A percentile compares a stretch with the other conserved stretches of the same genome.
phyloP scores from a whole-genome alignment of 2,888 invertebrate genomes.

The Pharmacophagus antenor region DNA sequence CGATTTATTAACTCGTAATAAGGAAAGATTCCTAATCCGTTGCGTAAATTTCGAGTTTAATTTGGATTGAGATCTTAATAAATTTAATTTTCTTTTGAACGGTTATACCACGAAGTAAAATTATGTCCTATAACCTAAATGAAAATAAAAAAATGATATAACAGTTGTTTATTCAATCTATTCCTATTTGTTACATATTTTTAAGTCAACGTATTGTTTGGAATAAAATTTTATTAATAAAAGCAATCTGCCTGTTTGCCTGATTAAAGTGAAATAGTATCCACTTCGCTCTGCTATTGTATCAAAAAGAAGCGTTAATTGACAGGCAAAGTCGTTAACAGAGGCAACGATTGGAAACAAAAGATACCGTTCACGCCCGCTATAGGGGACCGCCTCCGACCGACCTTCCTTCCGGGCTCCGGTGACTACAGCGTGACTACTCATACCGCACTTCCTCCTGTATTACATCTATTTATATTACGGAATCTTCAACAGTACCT shows the following conservation, averaged over 20 bases:
- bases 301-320: conserved; percentile 9
- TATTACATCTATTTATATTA: not conserved
- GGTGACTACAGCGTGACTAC: conserved; percentile 1
- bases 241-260: not conserved
- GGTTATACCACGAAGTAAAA: no score
- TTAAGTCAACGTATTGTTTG: no score
- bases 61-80: no score
- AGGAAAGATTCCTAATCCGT: no score
- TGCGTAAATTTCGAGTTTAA: no score
- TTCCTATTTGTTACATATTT: no score
- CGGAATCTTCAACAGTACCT: not conserved
- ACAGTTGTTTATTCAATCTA: no score
- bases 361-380: conserved; percentile 50
- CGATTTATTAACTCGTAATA: no score
- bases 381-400: conserved; percentile 42
- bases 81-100: no score
- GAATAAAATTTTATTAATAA: not conserved
- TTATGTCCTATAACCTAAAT: no score
- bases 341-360: conserved; percentile 47
- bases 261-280: not conserved
- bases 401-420: conserved; percentile 42
- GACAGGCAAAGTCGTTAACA: conserved; percentile 40
- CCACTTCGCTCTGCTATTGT: not conserved
- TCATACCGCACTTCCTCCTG: conserved; percentile 9
- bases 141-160: no score